Evolutionary conservation across 2,797 vertebrate genomes (phyloP).

Genomic region (Falco novaeseelandiae): DNA sequence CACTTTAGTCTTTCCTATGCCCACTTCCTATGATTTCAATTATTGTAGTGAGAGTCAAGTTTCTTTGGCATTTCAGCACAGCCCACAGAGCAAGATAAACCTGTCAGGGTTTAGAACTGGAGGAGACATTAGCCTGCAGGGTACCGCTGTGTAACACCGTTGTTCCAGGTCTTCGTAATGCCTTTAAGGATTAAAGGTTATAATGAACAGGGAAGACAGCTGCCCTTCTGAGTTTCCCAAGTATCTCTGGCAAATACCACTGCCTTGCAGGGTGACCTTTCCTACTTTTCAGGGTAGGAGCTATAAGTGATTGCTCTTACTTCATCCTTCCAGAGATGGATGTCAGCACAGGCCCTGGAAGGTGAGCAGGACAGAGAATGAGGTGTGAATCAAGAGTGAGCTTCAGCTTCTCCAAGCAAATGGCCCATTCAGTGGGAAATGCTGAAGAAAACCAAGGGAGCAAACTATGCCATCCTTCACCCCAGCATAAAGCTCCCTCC

Average conservation of each 20-base stretch:
- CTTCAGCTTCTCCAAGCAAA: neutral
- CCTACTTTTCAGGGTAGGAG: neutral
- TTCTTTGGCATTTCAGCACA: neutral
- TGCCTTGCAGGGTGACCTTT: neutral
- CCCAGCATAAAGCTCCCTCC: neutral
- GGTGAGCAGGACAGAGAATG: neutral
- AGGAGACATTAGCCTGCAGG: neutral
- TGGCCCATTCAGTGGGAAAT: neutral
- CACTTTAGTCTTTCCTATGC: neutral
- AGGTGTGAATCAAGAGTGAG: neutral
- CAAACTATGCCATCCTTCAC: neutral
- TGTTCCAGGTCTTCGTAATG: neutral
- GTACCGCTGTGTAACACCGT: neutral
- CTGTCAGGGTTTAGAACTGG: neutral
- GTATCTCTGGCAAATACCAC: neutral
- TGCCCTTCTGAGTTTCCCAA: neutral
- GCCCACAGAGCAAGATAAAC: conserved; percentile 1
- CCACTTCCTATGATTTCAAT: neutral
- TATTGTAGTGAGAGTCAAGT: neutral
- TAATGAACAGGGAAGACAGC: neutral
- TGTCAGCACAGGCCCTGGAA: neutral
- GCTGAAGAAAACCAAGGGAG: neutral
- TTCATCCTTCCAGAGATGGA: neutral
- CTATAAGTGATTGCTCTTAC: neutral
- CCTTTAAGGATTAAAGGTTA: neutral